Base-by-base conservation (phyloP, 2,888 invertebrate genomes). In the Stenodera caucasica region DNA sequence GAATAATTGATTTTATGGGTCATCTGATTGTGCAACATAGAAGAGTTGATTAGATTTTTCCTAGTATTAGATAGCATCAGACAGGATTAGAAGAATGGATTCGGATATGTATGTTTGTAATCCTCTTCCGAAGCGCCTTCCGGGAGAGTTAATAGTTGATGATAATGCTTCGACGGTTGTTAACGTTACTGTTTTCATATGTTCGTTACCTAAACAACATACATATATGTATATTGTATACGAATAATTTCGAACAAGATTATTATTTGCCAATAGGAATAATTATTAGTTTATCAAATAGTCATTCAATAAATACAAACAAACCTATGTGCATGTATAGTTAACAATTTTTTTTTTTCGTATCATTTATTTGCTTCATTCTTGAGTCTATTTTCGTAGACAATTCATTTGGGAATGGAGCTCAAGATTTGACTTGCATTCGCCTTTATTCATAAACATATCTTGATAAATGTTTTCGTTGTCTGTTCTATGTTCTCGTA, bases 141-240 rank as follows among this genome's bases (percentile, higher is more conserved):
- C 73, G 73, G 69, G 65, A 67, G 65, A 70, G 71, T 74, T 74
- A 75, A 75, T 75, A 75, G 72, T 75, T 75, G 72, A 75, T 73
- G 73, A 67, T 73, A 73, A 75, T 73, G 72, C 70, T 68, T 64
- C 68, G 63, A 65, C 67, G 63, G 71, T 71, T 74, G 73, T 72
- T 73, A 73, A 72, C 71, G 69, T 71, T 68, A 72, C 14, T 40
- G 15, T 73, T 72, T 68, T 72, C 73, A 72, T 71, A 72, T 67
- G 70, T 66, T 69, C 67, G 67, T 66, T 67, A 67, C 70, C 66
- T 67, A 26, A 5, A 7, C 9, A 7, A 9, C 11, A 11, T 32
- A 32, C 32, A 32, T 11, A 32, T 32, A 11, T 11, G 2, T 70
- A 65, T 69, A 71, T 71, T 73, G 72, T 72, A 72, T 69, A 74